A percentile compares a stretch with the other conserved stretches of the same genome.
phyloP scores from a whole-genome alignment of 2,888 invertebrate genomes.

The Spilarctia lutea region DNA sequence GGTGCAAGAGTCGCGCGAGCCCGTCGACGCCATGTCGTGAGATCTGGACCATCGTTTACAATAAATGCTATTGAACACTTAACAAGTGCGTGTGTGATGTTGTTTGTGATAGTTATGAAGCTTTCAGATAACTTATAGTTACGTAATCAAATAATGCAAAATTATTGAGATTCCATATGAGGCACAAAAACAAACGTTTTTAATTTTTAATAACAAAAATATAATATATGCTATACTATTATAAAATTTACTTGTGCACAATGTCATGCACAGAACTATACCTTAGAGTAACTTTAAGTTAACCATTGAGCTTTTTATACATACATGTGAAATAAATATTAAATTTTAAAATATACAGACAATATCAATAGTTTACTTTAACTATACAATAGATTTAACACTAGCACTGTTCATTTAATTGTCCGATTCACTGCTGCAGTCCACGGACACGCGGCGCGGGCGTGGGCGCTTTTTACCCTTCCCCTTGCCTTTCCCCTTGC shows the following conservation, averaged over 20 bases:
- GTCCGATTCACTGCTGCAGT: conserved; percentile 13
- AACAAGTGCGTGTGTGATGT: conserved; percentile 57
- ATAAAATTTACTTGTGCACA: conserved; percentile 79
- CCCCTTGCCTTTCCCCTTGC: conserved; percentile 13
- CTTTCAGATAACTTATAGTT: conserved; percentile 52
- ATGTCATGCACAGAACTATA: conserved; percentile 74
- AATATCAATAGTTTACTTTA: conserved; percentile 59
- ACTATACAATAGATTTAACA: conserved; percentile 63
- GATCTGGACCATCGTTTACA: conserved; percentile 17
- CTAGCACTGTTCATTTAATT: conserved; percentile 38
- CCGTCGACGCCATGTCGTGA: conserved; percentile 6
- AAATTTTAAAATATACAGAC: conserved; percentile 73
- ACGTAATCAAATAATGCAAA: conserved; percentile 57
- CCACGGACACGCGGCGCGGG: not conserved
- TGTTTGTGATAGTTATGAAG: conserved; percentile 63
- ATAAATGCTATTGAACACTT: conserved; percentile 33
- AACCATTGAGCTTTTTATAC: conserved; percentile 85
- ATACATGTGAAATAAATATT: conserved; percentile 73
- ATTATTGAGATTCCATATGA: conserved; percentile 82
- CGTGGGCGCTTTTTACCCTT: conserved; percentile 14
- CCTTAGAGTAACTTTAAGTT: conserved; percentile 83
- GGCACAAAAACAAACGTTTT: conserved; percentile 76
- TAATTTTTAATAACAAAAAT: conserved; percentile 80
- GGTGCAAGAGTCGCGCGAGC: not conserved
- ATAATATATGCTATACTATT: conserved; percentile 66